Percentiles rank a stretch among this genome's conserved stretches.
These are phyloP conservation scores for Ciconia nigra DNA, from an alignment of 2,797 vertebrate genomes.

Conservation along the genomic window DNA sequence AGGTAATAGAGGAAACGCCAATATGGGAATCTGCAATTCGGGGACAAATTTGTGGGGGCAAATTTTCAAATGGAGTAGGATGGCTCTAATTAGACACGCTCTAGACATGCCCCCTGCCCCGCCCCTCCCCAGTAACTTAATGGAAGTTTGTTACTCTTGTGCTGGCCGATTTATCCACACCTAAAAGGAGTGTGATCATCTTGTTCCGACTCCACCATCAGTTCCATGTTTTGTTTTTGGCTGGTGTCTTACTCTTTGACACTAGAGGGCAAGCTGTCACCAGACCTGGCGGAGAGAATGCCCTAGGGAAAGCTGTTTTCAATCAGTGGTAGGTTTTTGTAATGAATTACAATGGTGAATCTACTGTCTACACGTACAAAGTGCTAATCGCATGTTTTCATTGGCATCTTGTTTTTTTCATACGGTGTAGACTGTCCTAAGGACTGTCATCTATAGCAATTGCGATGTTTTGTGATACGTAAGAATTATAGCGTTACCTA, in stretches of 20 bases:
- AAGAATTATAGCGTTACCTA: not conserved
- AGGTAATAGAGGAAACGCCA: not conserved
- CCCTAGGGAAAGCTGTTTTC: not conserved
- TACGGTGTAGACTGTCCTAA: not conserved
- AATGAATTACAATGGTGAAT: not conserved
- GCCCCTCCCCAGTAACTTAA: not conserved
- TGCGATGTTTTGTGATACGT: not conserved
- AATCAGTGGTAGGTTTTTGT: not conserved
- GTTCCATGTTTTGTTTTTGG: not conserved
- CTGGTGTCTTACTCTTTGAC: not conserved
- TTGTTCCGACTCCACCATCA: not conserved
- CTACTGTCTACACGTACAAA: not conserved
- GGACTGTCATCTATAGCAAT: not conserved
- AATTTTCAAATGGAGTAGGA: not conserved
- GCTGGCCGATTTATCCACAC: not conserved
- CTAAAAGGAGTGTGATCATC: not conserved
- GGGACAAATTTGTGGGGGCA: not conserved
- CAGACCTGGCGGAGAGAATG: not conserved
- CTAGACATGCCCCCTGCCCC: no score
- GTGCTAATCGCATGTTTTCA: not conserved
- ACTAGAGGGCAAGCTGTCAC: constrained; percentile 1
- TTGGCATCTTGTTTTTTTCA: not conserved
- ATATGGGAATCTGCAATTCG: not conserved
- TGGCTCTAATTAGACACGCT: not conserved
- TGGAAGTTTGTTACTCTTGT: not conserved